Evolutionary conservation across 2,797 vertebrate genomes (phyloP), one percentile per base, ranked within the genome.

Genomic region (Acipenser transmontanus): DNA sequence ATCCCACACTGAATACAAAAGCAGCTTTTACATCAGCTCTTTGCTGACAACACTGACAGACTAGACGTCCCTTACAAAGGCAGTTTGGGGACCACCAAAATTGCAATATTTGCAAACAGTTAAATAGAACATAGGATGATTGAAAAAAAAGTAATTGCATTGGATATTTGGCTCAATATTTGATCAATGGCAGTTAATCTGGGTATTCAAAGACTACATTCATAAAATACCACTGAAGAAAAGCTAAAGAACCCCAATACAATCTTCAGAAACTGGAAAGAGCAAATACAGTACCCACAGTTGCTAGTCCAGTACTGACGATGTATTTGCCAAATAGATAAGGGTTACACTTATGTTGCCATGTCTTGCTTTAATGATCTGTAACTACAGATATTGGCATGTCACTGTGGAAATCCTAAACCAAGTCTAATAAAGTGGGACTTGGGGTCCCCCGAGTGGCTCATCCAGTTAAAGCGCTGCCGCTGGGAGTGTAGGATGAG

Each of bases 1-100:
- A 87, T 88, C 87, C 89, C 87, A 95, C 92, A 91, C 84, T 82
- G 84, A 90, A 93, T 91, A 94, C 88, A 86, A 85, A 90, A 91
- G 90, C 88, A 87, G 90, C 88, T 87, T 86, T 84, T 85, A 85
- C 79, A 82, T 86, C 84, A 87, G 88, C 83, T 83, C 83, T 81
- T 84, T 80, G 80, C 73, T 82, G 81, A 82, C 73, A 74, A 82
- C 83, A 84, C 72, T 66, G 82, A 85, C 70, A 71, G 62, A 71
- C 64, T 57, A 67, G 64, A 50, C 74, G 79, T 74, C 81, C 34
- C 34, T 34, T 34, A 82, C 84, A 85, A 84, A 80, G 75, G 34
- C 34, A 34, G 34, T 34, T 34, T 4, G 34, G 77, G 68, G 70
- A 69, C 67, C 67, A 80, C 81, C 76, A 81, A 83, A 86, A 82